Evolutionary conservation across 2,888 invertebrate species (phyloP).

Genomic region (Molorchus minor): DNA sequence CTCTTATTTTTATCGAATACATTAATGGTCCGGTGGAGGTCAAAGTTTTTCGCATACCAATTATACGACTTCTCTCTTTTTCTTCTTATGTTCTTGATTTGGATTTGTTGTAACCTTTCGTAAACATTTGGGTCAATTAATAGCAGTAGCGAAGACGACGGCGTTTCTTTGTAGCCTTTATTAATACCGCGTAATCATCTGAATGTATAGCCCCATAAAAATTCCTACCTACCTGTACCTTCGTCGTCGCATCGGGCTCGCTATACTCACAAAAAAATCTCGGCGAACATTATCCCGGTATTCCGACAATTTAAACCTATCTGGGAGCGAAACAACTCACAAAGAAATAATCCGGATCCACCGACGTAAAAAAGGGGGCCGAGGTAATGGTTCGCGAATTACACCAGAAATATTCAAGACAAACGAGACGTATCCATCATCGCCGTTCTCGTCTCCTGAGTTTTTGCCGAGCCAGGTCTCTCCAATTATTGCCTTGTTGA

Average conservation of each 20-base stretch:
- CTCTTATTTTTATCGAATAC: too few relatives aligned
- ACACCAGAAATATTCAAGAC: slow-evolving; percentile 44
- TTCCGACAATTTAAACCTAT: slow-evolving; percentile 11
- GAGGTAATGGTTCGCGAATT: slow-evolving; percentile 41
- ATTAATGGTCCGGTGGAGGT: too few relatives aligned
- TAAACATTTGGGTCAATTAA: too few relatives aligned
- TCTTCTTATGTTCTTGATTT: too few relatives aligned
- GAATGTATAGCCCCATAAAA: too few relatives aligned
- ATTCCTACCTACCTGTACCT: too few relatives aligned
- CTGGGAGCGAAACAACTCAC: slow-evolving; percentile 26
- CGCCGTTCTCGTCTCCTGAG: slow-evolving; percentile 35
- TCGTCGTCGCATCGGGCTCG: not conserved
- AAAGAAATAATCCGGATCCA: slow-evolving; percentile 29
- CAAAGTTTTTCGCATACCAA: too few relatives aligned
- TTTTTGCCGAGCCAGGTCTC: slow-evolving; percentile 28
- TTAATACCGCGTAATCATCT: too few relatives aligned
- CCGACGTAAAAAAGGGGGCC: slow-evolving; percentile 32
- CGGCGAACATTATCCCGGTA: not conserved
- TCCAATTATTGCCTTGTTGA: slow-evolving; percentile 42
- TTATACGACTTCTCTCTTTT: too few relatives aligned
- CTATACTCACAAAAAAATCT: not conserved
- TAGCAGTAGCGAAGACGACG: too few relatives aligned
- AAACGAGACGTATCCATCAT: slow-evolving; percentile 48
- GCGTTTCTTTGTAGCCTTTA: too few relatives aligned
- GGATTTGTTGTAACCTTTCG: too few relatives aligned